These are phyloP conservation scores for Campylorhamphus procurvoides DNA, from an alignment of 2,113 vertebrate genomes.

Conservation along the genomic window DNA sequence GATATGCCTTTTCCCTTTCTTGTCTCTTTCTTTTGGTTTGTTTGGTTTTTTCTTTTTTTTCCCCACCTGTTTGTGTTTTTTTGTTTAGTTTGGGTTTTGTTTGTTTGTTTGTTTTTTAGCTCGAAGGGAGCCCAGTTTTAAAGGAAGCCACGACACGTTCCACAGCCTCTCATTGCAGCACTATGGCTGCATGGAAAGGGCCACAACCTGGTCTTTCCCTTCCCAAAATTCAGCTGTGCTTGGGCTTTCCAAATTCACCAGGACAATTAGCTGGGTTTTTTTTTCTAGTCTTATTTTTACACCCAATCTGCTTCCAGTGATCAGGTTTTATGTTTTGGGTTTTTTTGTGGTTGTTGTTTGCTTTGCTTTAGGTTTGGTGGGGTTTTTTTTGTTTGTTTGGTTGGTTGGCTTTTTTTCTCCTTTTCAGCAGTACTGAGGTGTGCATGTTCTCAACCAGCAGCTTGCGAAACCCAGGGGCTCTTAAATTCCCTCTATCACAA, in stretches of 20 bases:
- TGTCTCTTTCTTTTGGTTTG: not conserved
- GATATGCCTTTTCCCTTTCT: not conserved
- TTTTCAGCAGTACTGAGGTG: not conserved
- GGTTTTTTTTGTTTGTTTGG: no score
- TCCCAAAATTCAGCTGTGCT: not conserved
- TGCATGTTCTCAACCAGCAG: not conserved
- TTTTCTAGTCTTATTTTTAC: not conserved
- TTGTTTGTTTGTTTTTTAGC: not conserved
- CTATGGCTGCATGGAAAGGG: not conserved
- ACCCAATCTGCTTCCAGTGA: not conserved
- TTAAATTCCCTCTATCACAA: not conserved
- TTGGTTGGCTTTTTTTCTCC: accelerated
- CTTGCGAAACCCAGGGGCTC: not conserved
- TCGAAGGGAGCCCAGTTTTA: not conserved
- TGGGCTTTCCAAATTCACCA: not conserved
- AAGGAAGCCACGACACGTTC: accelerated
- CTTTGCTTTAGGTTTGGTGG: no score
- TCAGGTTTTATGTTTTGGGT: not conserved
- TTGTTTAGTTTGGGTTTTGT: no score
- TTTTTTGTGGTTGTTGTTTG: no score
- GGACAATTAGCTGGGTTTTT: not conserved
- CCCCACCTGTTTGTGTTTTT: no score
- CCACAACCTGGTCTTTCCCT: not conserved
- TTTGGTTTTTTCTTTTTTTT: not conserved
- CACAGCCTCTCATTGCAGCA: not conserved